Percentiles rank a stretch among this genome's conserved stretches.
Evolutionary conservation across 1,140 invertebrate genomes (phyloP).

Genomic region (Hirudo medicinalis): DNA sequence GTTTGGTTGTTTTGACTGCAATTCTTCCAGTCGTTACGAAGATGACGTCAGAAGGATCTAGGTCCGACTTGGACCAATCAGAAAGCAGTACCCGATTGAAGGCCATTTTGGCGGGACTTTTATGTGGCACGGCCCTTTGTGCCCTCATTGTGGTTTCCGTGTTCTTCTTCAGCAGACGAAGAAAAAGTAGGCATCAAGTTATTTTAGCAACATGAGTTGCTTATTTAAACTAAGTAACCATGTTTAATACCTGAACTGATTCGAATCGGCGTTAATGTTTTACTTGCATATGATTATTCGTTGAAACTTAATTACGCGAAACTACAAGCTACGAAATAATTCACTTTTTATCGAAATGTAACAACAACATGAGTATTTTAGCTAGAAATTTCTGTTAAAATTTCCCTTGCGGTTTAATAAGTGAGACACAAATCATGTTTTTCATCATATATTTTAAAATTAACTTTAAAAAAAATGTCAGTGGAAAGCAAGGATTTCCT

Average conservation of each 20-base stretch:
- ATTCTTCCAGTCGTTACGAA: neutral
- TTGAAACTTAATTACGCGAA: neutral
- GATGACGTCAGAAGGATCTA: neutral
- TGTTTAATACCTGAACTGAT: no score
- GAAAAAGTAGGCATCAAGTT: slow-evolving; percentile 4
- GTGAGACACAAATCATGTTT: neutral
- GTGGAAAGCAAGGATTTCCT: neutral
- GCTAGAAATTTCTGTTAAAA: neutral
- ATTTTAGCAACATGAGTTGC: neutral
- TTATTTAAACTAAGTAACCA: no score
- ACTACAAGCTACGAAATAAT: neutral
- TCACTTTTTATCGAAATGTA: neutral
- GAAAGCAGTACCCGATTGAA: slow-evolving; percentile 9
- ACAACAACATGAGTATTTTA: no score
- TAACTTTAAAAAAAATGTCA: neutral
- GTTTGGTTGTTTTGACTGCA: slow-evolving; percentile 7
- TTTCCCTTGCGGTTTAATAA: neutral
- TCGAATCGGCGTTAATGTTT: no score
- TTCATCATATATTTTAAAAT: neutral
- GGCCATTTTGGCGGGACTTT: neutral
- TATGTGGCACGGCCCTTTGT: slow-evolving; percentile 7
- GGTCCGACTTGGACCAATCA: neutral
- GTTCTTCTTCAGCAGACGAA: slow-evolving; percentile 7
- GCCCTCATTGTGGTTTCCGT: neutral
- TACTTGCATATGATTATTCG: neutral